phyloP scores from a whole-genome alignment of 2,888 invertebrate species.

The Scotopteryx bipunctaria region DNA sequence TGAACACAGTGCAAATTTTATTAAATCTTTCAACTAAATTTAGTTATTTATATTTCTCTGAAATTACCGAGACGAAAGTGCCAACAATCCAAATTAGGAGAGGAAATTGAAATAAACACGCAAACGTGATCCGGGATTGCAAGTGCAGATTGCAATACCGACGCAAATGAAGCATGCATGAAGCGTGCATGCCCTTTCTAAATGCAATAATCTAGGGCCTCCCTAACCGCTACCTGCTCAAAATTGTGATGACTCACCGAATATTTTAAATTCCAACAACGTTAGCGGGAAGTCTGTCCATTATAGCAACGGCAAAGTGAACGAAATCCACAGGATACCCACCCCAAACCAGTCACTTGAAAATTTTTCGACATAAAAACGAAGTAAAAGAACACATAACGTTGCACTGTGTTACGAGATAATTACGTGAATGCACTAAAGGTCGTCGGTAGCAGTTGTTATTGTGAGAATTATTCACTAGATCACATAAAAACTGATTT shows the following conservation, averaged over 20 bases:
- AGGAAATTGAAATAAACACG: slow-evolving; percentile 48
- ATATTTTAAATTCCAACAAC: slow-evolving; percentile 80
- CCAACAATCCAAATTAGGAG: neutral
- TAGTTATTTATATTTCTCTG: neutral
- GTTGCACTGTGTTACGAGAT: slow-evolving; percentile 44
- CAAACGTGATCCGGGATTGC: slow-evolving; percentile 13
- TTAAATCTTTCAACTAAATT: neutral
- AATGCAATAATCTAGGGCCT: slow-evolving; percentile 35
- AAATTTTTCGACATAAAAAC: slow-evolving; percentile 61
- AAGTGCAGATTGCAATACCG: neutral
- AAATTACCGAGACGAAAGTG: neutral
- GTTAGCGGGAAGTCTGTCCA: slow-evolving; percentile 75
- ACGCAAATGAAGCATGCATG: neutral
- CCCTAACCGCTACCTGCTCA: slow-evolving; percentile 51
- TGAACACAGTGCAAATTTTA: neutral
- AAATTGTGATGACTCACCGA: slow-evolving; percentile 78
- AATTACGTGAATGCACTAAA: slow-evolving; percentile 54
- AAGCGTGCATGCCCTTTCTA: slow-evolving; percentile 4
- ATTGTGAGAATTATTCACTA: slow-evolving; percentile 67
- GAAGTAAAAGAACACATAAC: slow-evolving; percentile 63
- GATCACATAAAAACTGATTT: slow-evolving; percentile 72
- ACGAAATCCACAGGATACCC: slow-evolving; percentile 72
- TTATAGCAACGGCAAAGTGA: slow-evolving; percentile 70
- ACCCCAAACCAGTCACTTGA: slow-evolving; percentile 68
- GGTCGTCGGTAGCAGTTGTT: slow-evolving; percentile 53